These are phyloP conservation scores for Amaurobius ferox DNA, from an alignment of 2,888 invertebrate genomes.

Conservation along the genomic window DNA sequence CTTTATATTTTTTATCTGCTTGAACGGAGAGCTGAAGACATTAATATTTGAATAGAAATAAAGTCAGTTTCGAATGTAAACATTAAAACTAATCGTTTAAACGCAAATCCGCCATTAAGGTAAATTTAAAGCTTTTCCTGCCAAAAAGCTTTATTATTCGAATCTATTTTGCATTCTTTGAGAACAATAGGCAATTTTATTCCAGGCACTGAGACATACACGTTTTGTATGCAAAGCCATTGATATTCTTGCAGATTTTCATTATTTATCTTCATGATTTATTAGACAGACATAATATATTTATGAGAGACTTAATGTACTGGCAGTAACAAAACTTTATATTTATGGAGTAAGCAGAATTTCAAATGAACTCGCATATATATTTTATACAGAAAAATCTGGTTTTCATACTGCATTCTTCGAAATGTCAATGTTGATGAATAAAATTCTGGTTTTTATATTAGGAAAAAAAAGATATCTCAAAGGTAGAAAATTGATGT, in stretches of 20 bases:
- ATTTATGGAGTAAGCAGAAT: constrained; percentile 1
- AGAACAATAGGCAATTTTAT: background rate
- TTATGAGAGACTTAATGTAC: background rate
- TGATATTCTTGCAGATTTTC: background rate
- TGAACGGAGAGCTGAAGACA: no score
- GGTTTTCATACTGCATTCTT: background rate
- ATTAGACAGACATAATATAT: background rate
- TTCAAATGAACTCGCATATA: background rate
- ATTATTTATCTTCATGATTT: constrained; percentile 11
- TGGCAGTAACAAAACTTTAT: background rate
- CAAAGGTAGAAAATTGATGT: no score
- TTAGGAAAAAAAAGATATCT: no score
- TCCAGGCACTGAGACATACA: background rate
- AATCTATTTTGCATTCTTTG: background rate
- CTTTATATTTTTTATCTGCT: no score
- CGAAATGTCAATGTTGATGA: no score
- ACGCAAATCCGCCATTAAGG: no score
- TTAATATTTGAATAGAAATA: no score
- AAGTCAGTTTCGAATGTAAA: no score
- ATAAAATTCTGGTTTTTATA: no score
- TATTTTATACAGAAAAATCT: background rate
- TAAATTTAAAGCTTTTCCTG: no score
- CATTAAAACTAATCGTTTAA: no score
- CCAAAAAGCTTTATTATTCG: background rate
- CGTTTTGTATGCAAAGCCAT: constrained; percentile 2